phyloP scores from a whole-genome alignment of 2,888 invertebrate genomes.

The Pollenia angustigena region DNA sequence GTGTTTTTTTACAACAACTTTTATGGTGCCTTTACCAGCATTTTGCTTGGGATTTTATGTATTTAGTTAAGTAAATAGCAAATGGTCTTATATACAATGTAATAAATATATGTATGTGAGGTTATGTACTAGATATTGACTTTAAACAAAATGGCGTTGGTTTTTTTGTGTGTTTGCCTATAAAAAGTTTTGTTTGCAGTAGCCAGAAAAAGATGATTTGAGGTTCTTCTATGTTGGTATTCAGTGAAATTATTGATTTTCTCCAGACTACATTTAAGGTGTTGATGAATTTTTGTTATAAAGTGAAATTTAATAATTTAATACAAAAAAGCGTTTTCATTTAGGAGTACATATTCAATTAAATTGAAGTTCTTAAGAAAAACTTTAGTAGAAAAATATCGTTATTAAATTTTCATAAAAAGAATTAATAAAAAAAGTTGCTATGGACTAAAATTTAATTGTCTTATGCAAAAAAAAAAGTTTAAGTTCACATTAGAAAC shows the following conservation, averaged over 20 bases:
- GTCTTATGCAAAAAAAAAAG: no score
- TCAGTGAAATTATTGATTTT: conserved; percentile 71
- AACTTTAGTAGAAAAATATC: not conserved
- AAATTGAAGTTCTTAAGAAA: not conserved
- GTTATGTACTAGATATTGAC: conserved; percentile 41
- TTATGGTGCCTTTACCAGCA: conserved; percentile 35
- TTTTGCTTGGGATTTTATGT: conserved; percentile 21
- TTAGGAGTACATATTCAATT: conserved; percentile 12
- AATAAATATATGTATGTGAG: conserved; percentile 36
- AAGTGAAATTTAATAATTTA: conserved; percentile 36
- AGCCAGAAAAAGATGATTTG: conserved; percentile 68
- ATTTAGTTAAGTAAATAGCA: conserved; percentile 65
- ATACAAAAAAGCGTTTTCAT: not conserved
- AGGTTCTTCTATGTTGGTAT: conserved; percentile 70
- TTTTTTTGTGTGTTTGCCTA: conserved; percentile 47
- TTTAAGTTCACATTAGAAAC: no score
- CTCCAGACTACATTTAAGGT: conserved; percentile 58
- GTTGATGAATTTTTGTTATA: conserved; percentile 58
- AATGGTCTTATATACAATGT: not conserved
- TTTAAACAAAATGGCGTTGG: conserved; percentile 73
- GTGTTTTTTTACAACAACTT: conserved; percentile 27
- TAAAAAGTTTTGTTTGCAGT: conserved; percentile 54
- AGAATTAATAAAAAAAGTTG: no score
- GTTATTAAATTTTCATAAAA: no score
- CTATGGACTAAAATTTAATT: no score